Evolutionary conservation across 2,888 invertebrate species (phyloP).

Genomic region (Pachliopta kotzebuea): DNA sequence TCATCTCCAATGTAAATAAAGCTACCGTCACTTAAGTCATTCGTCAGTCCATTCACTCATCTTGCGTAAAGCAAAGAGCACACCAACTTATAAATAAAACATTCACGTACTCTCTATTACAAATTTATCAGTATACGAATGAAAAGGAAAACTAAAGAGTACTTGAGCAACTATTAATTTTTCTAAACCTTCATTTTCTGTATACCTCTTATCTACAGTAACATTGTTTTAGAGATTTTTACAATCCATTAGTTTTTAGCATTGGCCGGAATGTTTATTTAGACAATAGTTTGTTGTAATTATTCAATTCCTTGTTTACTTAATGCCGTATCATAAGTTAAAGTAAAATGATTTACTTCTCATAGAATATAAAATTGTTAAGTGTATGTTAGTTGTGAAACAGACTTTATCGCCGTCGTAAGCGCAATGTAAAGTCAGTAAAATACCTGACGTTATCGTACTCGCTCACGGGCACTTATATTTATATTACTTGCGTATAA

Average conservation of each 20-base stretch:
- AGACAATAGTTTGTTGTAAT: no score
- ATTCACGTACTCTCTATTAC: not conserved
- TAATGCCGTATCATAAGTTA: not conserved
- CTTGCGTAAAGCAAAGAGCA: conserved; percentile 44
- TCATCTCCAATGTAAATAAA: conserved; percentile 37
- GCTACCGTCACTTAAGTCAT: conserved; percentile 44
- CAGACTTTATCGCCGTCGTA: conserved; percentile 24
- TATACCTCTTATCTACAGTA: no score
- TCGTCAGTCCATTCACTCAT: conserved; percentile 40
- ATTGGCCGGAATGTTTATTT: no score
- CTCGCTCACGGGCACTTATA: conserved; percentile 33
- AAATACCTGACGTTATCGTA: conserved; percentile 46
- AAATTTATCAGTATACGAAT: no score
- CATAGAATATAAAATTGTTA: not conserved
- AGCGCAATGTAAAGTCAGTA: conserved; percentile 35
- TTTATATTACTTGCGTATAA: conserved; percentile 7
- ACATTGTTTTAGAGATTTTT: no score
- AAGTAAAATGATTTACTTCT: no score
- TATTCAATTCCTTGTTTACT: no score
- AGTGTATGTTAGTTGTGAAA: conserved; percentile 28
- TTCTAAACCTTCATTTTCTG: no score
- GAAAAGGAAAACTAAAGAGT: no score
- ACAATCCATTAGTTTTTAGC: no score
- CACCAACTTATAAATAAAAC: conserved; percentile 5
- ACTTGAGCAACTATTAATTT: no score